These are phyloP conservation scores for Globodera rostochiensis DNA, from an alignment of 1,140 invertebrate species.

Conservation along the genomic window DNA sequence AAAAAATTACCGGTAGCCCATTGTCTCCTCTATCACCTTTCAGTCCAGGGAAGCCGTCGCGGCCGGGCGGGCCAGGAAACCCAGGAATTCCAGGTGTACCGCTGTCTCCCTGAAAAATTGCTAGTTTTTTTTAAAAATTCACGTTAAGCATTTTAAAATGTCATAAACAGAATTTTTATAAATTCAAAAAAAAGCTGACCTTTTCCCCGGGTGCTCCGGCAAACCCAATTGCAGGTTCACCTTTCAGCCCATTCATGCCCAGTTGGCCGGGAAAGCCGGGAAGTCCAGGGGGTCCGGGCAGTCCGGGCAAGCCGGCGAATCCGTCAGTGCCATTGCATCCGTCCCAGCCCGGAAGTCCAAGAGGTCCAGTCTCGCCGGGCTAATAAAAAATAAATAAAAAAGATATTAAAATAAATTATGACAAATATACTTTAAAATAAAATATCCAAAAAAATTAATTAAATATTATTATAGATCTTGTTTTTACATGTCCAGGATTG, in stretches of 20 bases:
- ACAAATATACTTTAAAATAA: not conserved
- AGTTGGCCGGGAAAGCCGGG: conserved; percentile 57
- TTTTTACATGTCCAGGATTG: conserved; percentile 47
- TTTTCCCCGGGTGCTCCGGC: conserved; percentile 55
- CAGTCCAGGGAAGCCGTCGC: conserved; percentile 66
- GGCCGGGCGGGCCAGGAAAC: conserved; percentile 69
- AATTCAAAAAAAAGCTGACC: conserved; percentile 5
- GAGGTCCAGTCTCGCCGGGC: conserved; percentile 64
- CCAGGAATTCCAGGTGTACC: conserved; percentile 7
- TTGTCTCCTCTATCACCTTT: conserved; percentile 67
- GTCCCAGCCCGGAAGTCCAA: conserved; percentile 64
- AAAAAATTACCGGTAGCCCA: conserved; percentile 67
- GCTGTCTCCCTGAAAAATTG: not conserved
- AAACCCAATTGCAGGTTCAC: conserved; percentile 46
- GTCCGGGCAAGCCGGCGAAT: conserved; percentile 58
- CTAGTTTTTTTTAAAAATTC: too few relatives aligned
- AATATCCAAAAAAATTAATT: too few relatives aligned
- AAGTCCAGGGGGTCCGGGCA: conserved; percentile 57
- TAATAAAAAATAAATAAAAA: not conserved
- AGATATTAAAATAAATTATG: not conserved
- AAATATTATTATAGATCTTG: too few relatives aligned
- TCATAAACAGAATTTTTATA: not conserved
- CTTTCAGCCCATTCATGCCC: conserved; percentile 55
- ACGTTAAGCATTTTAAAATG: not conserved
- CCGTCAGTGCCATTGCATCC: conserved; percentile 66